Conservation (phyloP, 2,888 invertebrate genomes). For the Acanthacorydalis orientalis region DNA sequence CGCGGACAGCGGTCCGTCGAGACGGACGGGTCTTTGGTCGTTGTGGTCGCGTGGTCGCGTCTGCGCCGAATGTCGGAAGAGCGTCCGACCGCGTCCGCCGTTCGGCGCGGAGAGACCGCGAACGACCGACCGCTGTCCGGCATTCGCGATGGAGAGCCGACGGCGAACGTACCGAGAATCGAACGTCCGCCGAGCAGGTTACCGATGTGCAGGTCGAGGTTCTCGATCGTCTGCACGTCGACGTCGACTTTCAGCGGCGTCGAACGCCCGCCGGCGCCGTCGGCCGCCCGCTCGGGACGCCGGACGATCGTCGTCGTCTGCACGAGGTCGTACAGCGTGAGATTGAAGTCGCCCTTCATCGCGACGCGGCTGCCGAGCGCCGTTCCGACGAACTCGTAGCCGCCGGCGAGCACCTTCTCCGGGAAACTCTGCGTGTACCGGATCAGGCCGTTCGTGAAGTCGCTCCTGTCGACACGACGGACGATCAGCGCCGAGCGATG, state of each 20-base stretch:
- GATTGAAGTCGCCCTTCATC: slow-evolving; percentile 56
- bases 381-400: slow-evolving; percentile 44
- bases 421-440: slow-evolving; percentile 71
- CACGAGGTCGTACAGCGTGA: slow-evolving; percentile 48
- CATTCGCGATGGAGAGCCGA: background rate
- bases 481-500: too few relatives aligned
- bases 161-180: slow-evolving; percentile 40
- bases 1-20: background rate
- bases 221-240: slow-evolving; percentile 55
- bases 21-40: background rate
- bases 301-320: slow-evolving; percentile 49
- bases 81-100: too few relatives aligned
- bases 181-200: slow-evolving; percentile 52
- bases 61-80: too few relatives aligned
- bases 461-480: slow-evolving; percentile 31
- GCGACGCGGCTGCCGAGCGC: slow-evolving; percentile 41
- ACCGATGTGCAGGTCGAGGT: slow-evolving; percentile 60
- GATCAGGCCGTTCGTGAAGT: slow-evolving; percentile 43
- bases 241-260: slow-evolving; percentile 43
- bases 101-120: background rate
- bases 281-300: slow-evolving; percentile 26
- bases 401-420: slow-evolving; percentile 56
- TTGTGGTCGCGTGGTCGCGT: background rate
- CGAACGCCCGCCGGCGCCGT: slow-evolving; percentile 15
- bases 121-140: background rate